phyloP scores from a whole-genome alignment of 2,797 vertebrate species.

The Sebastes steindachneri region DNA sequence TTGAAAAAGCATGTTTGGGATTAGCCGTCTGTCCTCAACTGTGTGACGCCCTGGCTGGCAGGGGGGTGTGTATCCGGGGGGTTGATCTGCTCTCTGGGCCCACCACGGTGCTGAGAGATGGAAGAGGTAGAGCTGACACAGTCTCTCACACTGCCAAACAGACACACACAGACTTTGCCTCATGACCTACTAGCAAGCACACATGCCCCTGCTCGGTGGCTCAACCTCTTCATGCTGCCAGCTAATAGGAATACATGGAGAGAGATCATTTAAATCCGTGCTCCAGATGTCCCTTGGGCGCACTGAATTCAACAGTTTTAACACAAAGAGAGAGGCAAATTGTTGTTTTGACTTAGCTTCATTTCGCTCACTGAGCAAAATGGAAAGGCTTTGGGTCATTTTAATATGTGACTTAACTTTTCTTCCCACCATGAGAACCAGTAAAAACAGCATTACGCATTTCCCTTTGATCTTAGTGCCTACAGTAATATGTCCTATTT shows the following conservation, averaged over 20 bases:
- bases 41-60: constrained; percentile 16
- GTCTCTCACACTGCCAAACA: neutral
- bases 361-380: constrained; percentile 50
- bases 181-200: neutral
- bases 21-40: constrained; percentile 58
- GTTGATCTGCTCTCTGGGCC: constrained; percentile 6
- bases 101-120: constrained; percentile 35
- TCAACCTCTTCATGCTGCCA: constrained; percentile 14
- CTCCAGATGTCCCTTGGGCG: constrained; percentile 26
- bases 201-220: neutral
- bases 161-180: neutral
- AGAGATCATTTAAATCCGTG: constrained; percentile 9
- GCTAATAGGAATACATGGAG: constrained; percentile 15
- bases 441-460: constrained; percentile 49
- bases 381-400: constrained; percentile 51
- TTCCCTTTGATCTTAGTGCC: constrained; percentile 58
- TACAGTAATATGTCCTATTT: constrained; percentile 55
- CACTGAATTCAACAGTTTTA: constrained; percentile 34
- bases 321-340: constrained; percentile 17
- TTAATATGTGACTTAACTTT: constrained; percentile 50
- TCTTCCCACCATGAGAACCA: constrained; percentile 34
- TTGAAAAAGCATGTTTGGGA: constrained; percentile 77
- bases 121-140: constrained; percentile 31
- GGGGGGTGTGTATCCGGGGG: neutral
- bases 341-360: constrained; percentile 36